phyloP scores from a whole-genome alignment of 2,113 vertebrate species.

The Megaptera novaeangliae region DNA sequence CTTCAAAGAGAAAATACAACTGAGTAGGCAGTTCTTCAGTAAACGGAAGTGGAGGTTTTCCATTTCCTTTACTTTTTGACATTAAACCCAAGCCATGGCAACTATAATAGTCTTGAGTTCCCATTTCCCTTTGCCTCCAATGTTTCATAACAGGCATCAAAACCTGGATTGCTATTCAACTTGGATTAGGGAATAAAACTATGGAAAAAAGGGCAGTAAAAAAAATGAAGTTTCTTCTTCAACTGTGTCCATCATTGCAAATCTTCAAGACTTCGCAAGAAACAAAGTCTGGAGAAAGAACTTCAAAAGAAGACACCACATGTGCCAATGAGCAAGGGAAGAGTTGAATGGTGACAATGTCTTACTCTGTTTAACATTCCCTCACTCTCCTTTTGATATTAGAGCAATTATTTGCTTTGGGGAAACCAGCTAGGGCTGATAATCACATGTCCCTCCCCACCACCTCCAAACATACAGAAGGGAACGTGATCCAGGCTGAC shows the following conservation, averaged over 20 bases:
- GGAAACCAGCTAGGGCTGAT: not conserved
- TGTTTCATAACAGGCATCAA: not conserved
- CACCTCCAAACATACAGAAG: not conserved
- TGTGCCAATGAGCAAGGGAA: not conserved
- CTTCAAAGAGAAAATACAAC: not conserved
- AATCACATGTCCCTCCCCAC: fast-evolving
- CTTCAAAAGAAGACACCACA: not conserved
- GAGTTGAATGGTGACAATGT: not conserved
- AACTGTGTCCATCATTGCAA: not conserved
- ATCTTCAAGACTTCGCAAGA: not conserved
- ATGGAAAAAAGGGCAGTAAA: not conserved
- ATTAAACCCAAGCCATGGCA: not conserved
- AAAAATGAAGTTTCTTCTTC: not conserved
- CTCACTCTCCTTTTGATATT: not conserved
- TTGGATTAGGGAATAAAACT: not conserved
- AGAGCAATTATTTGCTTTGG: not conserved
- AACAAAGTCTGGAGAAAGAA: not conserved
- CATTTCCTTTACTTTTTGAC: not conserved
- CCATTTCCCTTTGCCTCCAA: not conserved
- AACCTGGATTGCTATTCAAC: not conserved
- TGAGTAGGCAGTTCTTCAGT: not conserved
- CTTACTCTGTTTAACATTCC: not conserved
- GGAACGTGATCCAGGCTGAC: not conserved
- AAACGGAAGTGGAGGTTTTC: not conserved
- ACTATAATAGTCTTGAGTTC: not conserved